Base-by-base conservation (phyloP, 64 coral and sea anemone genomes). In the Platygyra sinensis region DNA sequence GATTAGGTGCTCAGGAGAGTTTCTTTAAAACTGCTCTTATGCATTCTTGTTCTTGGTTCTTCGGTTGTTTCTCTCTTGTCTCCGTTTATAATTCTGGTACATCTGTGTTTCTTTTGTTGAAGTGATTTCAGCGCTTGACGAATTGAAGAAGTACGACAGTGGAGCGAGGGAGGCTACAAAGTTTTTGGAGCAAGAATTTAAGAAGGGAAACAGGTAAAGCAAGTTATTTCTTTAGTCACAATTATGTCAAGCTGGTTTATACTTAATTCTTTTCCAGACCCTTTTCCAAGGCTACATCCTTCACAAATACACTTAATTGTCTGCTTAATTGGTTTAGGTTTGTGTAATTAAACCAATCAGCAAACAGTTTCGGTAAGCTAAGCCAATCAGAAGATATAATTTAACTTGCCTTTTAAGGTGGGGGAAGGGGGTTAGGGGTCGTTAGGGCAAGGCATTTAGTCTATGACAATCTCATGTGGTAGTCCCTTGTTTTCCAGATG, bases 121-220 rank as follows among this genome's bases (percentile, higher is more conserved):
- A 99, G 97, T 96, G 65, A 99, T 99, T 86, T 84, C 87, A 51
- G 97, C 97, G 28, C 91, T 99, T 65, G 97, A 99, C 46, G 94
- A 95, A 33, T 57, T 99, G 61, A 99, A 99, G 89, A 99, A 99
- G 87, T 93, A 91, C 51, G 94, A 99, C 60, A 89, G 87, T 32
- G 97, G 94, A 55, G 97, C 97, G 20, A 87, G 97, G 61, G 97
- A 99, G 60, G 91, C 97, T 16, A 99, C 93, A 11, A 99, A 99
- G 84, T 99, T 79, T 71, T 86, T 99, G 14, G 97, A 99, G 75
- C 52, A 76, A 60, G 97, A 99, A 76, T 91, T 99, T 39, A 99
- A 99, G 67, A 92, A 90, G 51, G 91, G 94, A 16, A 99, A 99
- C 88, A 99, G 94, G 97, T 96, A 52, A 82, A 39, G 28, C 81